phyloP scores from a whole-genome alignment of 2,797 vertebrate species.

The Cossypha niveicapilla region DNA sequence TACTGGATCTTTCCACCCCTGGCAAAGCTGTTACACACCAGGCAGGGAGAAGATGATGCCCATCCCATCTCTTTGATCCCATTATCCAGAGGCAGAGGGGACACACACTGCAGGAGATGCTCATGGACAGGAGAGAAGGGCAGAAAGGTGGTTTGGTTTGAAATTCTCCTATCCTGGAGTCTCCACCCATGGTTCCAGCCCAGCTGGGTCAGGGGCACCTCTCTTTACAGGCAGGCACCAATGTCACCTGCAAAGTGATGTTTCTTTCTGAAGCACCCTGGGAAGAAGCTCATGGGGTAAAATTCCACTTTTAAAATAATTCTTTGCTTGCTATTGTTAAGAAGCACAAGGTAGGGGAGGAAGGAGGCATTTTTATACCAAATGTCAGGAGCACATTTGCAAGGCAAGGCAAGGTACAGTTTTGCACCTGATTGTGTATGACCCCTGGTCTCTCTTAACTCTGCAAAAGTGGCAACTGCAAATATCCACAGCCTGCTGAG shows the following conservation, averaged over 20 bases:
- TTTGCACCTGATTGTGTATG: fast-evolving
- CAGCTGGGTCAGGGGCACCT: background rate
- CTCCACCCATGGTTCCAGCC: background rate
- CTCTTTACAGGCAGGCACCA: background rate
- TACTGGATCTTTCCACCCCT: background rate
- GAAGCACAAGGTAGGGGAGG: background rate
- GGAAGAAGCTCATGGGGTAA: background rate
- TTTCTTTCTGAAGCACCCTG: background rate
- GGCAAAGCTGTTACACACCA: background rate
- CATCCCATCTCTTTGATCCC: background rate
- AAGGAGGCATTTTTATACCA: background rate
- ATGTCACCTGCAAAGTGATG: background rate
- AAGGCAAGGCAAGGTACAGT: background rate
- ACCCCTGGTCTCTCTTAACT: background rate
- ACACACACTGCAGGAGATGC: fast-evolving
- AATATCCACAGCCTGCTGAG: background rate
- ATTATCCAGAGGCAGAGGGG: background rate
- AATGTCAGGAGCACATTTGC: background rate
- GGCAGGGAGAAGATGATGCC: background rate
- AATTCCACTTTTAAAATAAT: background rate
- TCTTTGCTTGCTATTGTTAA: background rate
- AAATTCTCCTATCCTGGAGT: background rate
- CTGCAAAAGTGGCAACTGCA: background rate
- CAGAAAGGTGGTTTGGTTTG: background rate
- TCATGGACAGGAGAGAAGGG: background rate